These are phyloP conservation scores for Callithrix jacchus DNA, from an alignment of 2,113 vertebrate species.

Conservation along the genomic window DNA sequence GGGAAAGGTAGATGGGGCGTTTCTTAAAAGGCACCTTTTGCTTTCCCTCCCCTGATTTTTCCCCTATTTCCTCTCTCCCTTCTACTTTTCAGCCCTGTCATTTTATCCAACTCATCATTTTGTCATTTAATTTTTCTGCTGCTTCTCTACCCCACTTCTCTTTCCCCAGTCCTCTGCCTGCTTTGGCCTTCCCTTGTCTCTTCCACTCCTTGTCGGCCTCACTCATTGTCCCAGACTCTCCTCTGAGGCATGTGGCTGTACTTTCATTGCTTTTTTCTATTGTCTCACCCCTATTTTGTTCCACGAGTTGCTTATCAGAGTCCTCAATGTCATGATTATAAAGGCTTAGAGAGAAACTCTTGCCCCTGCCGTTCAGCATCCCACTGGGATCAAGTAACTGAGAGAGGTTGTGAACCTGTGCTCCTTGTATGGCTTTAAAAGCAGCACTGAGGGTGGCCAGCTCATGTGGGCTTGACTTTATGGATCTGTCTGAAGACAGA, in stretches of 20 bases:
- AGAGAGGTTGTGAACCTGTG: not conserved
- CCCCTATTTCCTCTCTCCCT: not conserved
- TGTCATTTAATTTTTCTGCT: not conserved
- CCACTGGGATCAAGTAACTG: not conserved
- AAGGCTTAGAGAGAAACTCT: not conserved
- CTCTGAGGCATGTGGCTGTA: not conserved
- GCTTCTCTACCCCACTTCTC: fast-evolving
- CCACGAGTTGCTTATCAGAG: not conserved
- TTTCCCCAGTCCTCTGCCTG: not conserved
- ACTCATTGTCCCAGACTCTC: not conserved
- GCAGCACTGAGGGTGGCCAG: not conserved
- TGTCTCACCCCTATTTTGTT: not conserved
- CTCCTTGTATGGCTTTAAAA: not conserved
- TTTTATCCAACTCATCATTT: not conserved
- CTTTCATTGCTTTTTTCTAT: not conserved
- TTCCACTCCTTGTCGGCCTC: not conserved
- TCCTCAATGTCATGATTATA: not conserved
- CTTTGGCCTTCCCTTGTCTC: not conserved
- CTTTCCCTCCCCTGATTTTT: too few species aligned
- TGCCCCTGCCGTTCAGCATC: not conserved
- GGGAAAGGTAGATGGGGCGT: not conserved
- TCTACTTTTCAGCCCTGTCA: not conserved
- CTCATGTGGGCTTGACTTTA: not conserved
- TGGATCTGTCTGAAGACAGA: conserved; percentile 20
- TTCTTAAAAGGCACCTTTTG: not conserved